Percentiles rank a stretch among this genome's conserved stretches.
Conservation (phyloP, 2,113 vertebrate species). For the Piaya cayana region DNA sequence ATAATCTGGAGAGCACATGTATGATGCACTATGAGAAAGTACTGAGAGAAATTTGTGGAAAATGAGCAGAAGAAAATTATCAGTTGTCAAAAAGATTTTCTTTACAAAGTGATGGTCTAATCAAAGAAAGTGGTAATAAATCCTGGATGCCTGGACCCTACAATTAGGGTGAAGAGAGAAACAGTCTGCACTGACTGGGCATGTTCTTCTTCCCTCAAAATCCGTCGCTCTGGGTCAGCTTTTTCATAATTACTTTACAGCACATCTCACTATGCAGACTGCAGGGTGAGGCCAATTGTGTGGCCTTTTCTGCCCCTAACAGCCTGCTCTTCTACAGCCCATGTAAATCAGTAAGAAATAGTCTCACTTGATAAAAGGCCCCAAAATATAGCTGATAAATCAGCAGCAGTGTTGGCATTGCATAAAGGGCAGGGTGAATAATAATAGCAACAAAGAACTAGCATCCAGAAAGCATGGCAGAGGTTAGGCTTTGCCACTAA, state of each 20-base stretch:
- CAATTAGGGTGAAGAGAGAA: neutral
- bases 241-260: neutral
- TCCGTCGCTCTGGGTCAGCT: neutral
- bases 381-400: neutral
- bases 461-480: neutral
- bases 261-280: neutral
- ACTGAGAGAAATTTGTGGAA: neutral
- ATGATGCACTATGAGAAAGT: neutral
- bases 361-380: neutral
- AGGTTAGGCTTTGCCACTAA: neutral
- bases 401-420: neutral
- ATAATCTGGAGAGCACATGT: neutral
- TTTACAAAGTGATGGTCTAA: neutral
- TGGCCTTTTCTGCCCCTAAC: neutral
- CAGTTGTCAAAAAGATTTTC: neutral
- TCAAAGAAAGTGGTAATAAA: neutral
- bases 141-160: neutral
- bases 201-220: neutral
- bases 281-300: neutral
- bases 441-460: slow-evolving; percentile 39
- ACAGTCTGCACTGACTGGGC: neutral
- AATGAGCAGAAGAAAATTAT: neutral
- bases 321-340: neutral
- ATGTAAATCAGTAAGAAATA: neutral
- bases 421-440: slow-evolving; percentile 36